Percentiles rank a stretch among this genome's conserved stretches.
These are phyloP conservation scores for Corapipo altera DNA, from an alignment of 2,113 vertebrate genomes.

Conservation along the genomic window DNA sequence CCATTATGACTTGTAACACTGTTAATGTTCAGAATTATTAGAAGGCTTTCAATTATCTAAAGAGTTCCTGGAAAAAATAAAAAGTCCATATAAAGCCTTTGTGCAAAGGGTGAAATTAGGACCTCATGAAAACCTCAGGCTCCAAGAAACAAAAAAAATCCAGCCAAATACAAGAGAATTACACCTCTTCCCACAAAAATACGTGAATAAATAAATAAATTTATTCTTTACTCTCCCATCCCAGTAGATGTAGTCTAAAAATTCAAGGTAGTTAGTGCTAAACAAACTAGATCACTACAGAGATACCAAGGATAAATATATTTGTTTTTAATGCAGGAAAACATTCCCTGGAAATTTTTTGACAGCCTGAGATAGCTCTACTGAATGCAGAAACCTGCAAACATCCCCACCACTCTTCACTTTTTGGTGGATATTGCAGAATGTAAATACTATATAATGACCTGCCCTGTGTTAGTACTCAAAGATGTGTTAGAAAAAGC, in stretches of 20 bases:
- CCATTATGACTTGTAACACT: not conserved
- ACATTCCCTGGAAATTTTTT: not conserved
- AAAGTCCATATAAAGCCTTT: not conserved
- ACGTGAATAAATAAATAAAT: not conserved
- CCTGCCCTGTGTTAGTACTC: not conserved
- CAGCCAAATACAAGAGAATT: not conserved
- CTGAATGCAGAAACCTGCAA: not conserved
- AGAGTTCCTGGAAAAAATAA: not conserved
- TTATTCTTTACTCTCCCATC: not conserved
- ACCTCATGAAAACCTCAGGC: not conserved
- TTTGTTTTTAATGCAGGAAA: not conserved
- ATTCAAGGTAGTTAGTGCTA: not conserved
- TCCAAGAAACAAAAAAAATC: not conserved
- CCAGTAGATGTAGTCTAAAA: not conserved
- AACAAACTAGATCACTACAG: not conserved
- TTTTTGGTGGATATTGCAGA: not conserved
- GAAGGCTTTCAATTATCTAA: not conserved
- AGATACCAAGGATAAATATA: not conserved
- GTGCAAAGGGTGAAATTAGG: not conserved
- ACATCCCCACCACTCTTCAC: not conserved
- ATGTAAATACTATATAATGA: not conserved
- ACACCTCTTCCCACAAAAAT: not conserved
- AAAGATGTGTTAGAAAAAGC: not conserved
- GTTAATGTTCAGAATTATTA: constrained; percentile 11
- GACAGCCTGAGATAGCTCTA: not conserved